Evolutionary conservation across 2,113 vertebrate genomes (phyloP).

Genomic region (Bucco capensis): DNA sequence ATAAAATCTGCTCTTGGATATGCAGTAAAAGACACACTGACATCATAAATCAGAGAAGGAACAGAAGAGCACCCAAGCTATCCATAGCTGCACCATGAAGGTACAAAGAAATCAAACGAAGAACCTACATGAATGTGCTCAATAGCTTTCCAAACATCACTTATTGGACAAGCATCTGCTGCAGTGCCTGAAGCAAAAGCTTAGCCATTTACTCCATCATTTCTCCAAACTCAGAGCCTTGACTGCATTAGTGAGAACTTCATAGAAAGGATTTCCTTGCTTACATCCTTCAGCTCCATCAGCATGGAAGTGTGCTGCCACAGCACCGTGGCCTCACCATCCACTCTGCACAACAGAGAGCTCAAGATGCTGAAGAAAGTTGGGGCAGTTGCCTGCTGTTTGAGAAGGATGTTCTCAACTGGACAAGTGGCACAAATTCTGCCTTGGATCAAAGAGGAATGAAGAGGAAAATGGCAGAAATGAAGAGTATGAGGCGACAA

Average conservation of each 20-base stretch:
- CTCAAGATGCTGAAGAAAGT: rapidly evolving
- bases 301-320: not conserved
- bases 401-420: not conserved
- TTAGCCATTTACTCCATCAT: not conserved
- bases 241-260: not conserved
- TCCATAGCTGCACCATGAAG: not conserved
- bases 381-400: not conserved
- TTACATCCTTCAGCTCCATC: not conserved
- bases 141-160: not conserved
- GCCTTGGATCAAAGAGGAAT: not conserved
- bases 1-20: not conserved
- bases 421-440: not conserved
- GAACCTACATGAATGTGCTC: not conserved
- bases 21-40: not conserved
- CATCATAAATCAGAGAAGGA: not conserved
- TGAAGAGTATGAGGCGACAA: not conserved
- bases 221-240: not conserved
- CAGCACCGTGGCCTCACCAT: not conserved
- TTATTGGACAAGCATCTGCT: not conserved
- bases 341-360: not conserved
- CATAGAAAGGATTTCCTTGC: not conserved
- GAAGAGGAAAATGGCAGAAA: not conserved
- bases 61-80: not conserved
- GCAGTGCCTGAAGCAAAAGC: not conserved
- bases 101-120: not conserved